These are phyloP conservation scores for Hydrolagus affinis DNA, from an alignment of 2,113 vertebrate genomes.

Conservation along the genomic window DNA sequence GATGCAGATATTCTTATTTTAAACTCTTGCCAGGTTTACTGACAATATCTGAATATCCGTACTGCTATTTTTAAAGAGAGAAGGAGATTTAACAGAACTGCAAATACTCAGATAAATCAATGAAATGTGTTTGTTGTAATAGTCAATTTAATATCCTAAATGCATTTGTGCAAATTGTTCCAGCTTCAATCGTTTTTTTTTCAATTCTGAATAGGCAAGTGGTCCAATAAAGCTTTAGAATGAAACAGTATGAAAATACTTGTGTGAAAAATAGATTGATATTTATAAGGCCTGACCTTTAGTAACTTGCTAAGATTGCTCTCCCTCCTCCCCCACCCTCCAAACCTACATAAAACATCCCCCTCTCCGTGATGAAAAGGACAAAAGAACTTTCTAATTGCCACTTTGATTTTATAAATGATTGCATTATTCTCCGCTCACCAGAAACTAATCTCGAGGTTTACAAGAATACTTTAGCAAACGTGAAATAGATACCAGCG, in stretches of 20 bases:
- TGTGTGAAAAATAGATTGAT: background rate
- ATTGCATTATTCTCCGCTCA: background rate
- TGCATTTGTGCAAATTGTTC: too few relatives aligned
- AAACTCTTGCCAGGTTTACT: background rate
- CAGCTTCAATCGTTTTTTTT: too few relatives aligned
- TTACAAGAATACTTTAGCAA: background rate
- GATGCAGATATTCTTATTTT: background rate
- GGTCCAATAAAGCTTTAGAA: background rate
- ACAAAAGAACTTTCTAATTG: background rate
- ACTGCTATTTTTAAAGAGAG: background rate
- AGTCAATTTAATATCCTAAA: too few relatives aligned
- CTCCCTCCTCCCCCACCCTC: too few relatives aligned
- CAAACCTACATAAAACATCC: background rate
- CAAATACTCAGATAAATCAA: background rate
- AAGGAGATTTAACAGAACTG: constrained; percentile 14
- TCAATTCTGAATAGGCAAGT: too few relatives aligned
- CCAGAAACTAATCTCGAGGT: background rate
- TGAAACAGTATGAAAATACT: background rate
- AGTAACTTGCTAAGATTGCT: background rate
- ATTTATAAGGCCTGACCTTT: background rate
- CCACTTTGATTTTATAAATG: background rate
- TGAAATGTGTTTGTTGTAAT: too few relatives aligned
- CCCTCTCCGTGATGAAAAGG: background rate
- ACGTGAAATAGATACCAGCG: background rate
- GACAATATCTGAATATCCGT: background rate